A percentile compares a stretch with the other conserved stretches of the same genome.
Conservation (phyloP, 1,140 invertebrate genomes). For the Drosophila pseudoobscura region DNA sequence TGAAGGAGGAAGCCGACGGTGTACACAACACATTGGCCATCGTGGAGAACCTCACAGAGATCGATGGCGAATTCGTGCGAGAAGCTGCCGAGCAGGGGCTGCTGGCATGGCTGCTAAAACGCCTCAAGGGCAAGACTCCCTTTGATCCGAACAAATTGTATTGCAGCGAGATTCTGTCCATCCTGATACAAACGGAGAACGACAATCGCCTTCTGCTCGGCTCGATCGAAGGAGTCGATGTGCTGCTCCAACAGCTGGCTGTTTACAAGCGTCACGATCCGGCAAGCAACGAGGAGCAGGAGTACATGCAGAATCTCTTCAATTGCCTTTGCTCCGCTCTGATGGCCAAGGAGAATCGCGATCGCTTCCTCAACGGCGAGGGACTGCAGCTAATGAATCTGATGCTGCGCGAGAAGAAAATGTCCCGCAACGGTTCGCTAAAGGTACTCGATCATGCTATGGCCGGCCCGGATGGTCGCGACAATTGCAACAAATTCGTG, state of each 20-base stretch:
- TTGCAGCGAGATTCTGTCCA: slow-evolving; percentile 97
- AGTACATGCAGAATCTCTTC: slow-evolving; percentile 99
- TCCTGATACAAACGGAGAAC: slow-evolving; percentile 95
- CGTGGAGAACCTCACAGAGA: slow-evolving; percentile 96
- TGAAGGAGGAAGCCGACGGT: slow-evolving; percentile 98
- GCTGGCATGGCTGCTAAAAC: slow-evolving; percentile 95
- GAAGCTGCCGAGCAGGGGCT: slow-evolving; percentile 95
- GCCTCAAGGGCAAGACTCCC: slow-evolving; percentile 91
- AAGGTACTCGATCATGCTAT: slow-evolving; percentile 99
- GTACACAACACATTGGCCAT: slow-evolving; percentile 97
- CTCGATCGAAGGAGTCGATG: slow-evolving; percentile 97
- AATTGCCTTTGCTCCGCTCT: slow-evolving; percentile 97
- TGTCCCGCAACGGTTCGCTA: slow-evolving; percentile 97
- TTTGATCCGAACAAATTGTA: slow-evolving; percentile 99
- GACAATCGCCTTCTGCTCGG: slow-evolving; percentile 93
- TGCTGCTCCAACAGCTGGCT: slow-evolving; percentile 96
- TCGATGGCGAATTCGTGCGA: slow-evolving; percentile 91
- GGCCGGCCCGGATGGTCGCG: slow-evolving; percentile 94
- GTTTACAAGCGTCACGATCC: slow-evolving; percentile 98
- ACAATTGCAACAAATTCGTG: slow-evolving; percentile 99
- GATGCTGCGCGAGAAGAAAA: slow-evolving; percentile 98
- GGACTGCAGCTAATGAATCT: slow-evolving; percentile 97
- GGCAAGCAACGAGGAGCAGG: slow-evolving; percentile 94
- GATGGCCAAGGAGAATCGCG: slow-evolving; percentile 93
- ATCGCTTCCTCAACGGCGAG: slow-evolving; percentile 96